Conservation (phyloP, 1,140 invertebrate species). For the Drosophila persimilis region DNA sequence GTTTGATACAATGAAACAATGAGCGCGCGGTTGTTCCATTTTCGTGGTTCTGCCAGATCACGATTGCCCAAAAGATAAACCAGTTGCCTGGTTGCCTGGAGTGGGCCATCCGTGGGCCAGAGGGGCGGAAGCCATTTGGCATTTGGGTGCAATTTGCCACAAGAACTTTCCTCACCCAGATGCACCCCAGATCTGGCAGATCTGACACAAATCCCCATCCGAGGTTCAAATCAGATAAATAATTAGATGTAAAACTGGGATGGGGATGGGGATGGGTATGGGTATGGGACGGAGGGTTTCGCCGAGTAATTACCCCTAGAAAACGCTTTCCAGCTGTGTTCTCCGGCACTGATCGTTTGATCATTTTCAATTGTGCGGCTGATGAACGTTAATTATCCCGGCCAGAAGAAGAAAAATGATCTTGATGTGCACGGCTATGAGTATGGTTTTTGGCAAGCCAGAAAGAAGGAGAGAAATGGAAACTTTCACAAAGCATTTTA, state of each 20-base stretch:
- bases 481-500: slow-evolving; percentile 71
- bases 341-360: slow-evolving; percentile 7
- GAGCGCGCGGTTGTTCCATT: slow-evolving; percentile 38
- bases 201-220: slow-evolving; percentile 61
- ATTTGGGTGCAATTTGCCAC: slow-evolving; percentile 44
- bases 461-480: slow-evolving; percentile 16
- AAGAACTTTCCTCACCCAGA: slow-evolving; percentile 40
- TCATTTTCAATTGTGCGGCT: slow-evolving; percentile 43
- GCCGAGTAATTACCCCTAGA: slow-evolving; percentile 24
- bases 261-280: neutral
- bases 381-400: slow-evolving; percentile 49
- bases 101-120: neutral
- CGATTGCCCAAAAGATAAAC: slow-evolving; percentile 67
- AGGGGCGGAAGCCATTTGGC: slow-evolving; percentile 22
- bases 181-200: slow-evolving; percentile 30
- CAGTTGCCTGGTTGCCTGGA: slow-evolving; percentile 31
- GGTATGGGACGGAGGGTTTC: neutral
- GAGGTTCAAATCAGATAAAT: slow-evolving; percentile 50
- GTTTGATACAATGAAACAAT: slow-evolving; percentile 47
- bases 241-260: slow-evolving; percentile 45
- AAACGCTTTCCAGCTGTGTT: slow-evolving; percentile 40
- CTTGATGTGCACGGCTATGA: slow-evolving; percentile 24
- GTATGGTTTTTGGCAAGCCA: slow-evolving; percentile 50
- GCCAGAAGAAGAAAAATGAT: slow-evolving; percentile 48
- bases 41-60: slow-evolving; percentile 60